Base-by-base conservation (phyloP, 2,113 vertebrate genomes). In the Apus apus region DNA sequence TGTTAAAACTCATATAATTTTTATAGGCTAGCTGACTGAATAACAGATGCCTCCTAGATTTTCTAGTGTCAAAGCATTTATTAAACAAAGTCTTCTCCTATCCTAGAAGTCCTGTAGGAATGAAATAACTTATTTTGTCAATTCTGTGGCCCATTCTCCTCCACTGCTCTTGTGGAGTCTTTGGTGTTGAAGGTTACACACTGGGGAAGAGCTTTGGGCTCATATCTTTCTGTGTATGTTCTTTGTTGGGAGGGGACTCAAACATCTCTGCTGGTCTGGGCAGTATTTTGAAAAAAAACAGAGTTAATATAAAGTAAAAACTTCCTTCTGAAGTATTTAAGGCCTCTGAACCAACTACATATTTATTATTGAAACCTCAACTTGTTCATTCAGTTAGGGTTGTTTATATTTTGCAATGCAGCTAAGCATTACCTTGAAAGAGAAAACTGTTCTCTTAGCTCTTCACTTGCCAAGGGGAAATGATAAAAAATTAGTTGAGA, bases 1-100 rank as follows among this genome's bases (percentile, higher is more conserved):
- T 96, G 96, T 98, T 98, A 98, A 98, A 97, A 96, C 97, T 95
- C 95, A 97, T 98, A 96, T 96, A 97, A 97, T 97, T 98, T 98
- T 98, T 93, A 98, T 97, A 97, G 97, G 93, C 94, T 94, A 67
- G 45, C 97, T 98, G 97, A 97, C 90, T 86, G 91, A 95, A 93
- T 97, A 96, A 97, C 74, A 60, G 94, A 97, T 96, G 79, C 71
- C 76, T 91, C 46, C 17, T 19, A 60, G 85, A 85, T 76, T 80
- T 60, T 23, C 50, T 61, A 6, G 19, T 58, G 16, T 27, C 5
- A 40, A 15, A 53, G 6, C 32, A 19, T 50, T 50, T 84, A 27
- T 62, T 76, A 32, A 90, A 76, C 34, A 61, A 70, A 91, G 12
- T 12, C 29, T 71, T 64, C 21, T 89, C 15, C 43, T 46, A 18